These are phyloP conservation scores for Loris lydekkerianus DNA, from an alignment of 2,797 vertebrate genomes.

Conservation along the genomic window DNA sequence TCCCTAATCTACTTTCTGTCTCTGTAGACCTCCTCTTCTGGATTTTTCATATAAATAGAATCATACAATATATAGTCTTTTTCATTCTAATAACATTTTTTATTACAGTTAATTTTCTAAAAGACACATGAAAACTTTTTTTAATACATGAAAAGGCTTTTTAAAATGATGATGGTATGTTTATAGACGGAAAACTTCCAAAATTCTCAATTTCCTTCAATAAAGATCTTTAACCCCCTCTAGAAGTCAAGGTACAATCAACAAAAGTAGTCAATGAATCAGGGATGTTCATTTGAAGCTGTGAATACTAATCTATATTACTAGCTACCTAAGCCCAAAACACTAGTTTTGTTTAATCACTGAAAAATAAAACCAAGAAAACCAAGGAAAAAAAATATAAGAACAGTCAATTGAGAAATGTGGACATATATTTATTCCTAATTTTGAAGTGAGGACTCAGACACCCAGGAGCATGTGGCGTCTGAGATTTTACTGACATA, in stretches of 20 bases:
- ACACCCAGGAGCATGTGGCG: neutral
- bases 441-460: neutral
- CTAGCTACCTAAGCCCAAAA: neutral
- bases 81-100: constrained; percentile 53
- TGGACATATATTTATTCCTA: neutral
- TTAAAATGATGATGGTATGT: constrained; percentile 40
- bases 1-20: constrained; percentile 46
- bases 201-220: constrained; percentile 40
- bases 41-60: constrained; percentile 58
- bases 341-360: neutral
- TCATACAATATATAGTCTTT: constrained; percentile 42
- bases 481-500: constrained; percentile 41
- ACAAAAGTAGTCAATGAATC: neutral
- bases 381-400: neutral
- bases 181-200: constrained; percentile 56
- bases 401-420: neutral
- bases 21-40: constrained; percentile 13
- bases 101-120: constrained; percentile 66
- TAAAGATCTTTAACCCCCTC: constrained; percentile 12
- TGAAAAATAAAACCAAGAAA: neutral
- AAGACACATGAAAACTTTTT: constrained; percentile 57
- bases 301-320: neutral
- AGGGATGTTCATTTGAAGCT: neutral
- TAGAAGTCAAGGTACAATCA: constrained; percentile 5
- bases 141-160: neutral